These are phyloP conservation scores for Seira sanloemensis DNA, from an alignment of 2,888 invertebrate genomes.

Conservation along the genomic window DNA sequence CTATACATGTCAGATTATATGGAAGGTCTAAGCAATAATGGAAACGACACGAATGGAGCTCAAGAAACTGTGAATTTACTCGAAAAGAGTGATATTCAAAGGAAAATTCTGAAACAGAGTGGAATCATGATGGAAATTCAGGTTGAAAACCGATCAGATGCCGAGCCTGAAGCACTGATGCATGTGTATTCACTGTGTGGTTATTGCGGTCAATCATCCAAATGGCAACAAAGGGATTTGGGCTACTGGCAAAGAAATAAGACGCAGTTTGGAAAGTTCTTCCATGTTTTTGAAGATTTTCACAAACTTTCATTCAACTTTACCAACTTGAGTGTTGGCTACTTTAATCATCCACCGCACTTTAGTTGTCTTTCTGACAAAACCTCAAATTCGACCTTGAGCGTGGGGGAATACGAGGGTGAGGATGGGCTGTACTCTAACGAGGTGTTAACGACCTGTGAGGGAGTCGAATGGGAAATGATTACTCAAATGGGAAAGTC, in stretches of 20 bases:
- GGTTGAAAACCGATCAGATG: constrained; percentile 43
- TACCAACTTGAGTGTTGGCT: constrained; percentile 62
- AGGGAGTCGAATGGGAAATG: constrained; percentile 70
- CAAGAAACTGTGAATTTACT: neutral
- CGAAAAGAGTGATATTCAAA: constrained; percentile 26
- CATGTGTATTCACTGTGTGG: constrained; percentile 62
- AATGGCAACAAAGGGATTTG: constrained; percentile 52
- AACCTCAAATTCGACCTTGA: neutral
- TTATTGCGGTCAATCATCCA: constrained; percentile 55
- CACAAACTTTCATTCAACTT: constrained; percentile 53
- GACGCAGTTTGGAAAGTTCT: constrained; percentile 64
- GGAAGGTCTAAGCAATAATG: too few relatives aligned
- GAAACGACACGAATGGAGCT: constrained; percentile 1
- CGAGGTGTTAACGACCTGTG: constrained; percentile 37
- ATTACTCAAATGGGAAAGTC: constrained; percentile 60
- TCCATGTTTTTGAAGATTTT: constrained; percentile 57
- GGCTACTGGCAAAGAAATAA: constrained; percentile 69
- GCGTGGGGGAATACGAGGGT: neutral
- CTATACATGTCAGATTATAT: constrained; percentile 53
- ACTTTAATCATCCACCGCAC: constrained; percentile 67
- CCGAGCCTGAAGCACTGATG: constrained; percentile 58
- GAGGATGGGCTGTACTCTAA: neutral
- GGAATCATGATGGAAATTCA: constrained; percentile 61
- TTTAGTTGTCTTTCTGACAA: constrained; percentile 44
- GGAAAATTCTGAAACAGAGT: constrained; percentile 56